Evolutionary conservation across 2,113 vertebrate species (phyloP), one percentile per base, ranked within the genome.

Genomic region (Todiramphus chloris): DNA sequence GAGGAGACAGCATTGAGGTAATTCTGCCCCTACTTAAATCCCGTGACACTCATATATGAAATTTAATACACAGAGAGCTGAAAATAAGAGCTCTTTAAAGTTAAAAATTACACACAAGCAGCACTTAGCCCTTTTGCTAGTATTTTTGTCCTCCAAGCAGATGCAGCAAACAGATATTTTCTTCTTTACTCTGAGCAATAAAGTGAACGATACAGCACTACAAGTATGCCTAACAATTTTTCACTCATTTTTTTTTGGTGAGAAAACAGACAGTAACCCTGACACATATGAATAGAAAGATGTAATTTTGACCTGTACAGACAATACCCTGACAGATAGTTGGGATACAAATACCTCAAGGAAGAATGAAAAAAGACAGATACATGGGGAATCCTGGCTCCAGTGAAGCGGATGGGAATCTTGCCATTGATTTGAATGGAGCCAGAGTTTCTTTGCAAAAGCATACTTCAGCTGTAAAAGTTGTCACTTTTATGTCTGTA

Each of bases 21-120:
- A 96, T 94, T 97, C 93, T 97, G 91, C 78, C 67, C 51, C 75
- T 91, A 37, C 90, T 85, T 88, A 96, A 96, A 96, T 96, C 96
- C 94, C 84, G 2, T 63, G 95, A 93, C 87, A 91, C 93, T 51
- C 59, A 62, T 94, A 95, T 90, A 58, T 1, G 78, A 97, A 96
- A 97, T 41, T 76, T 73, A 92, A 91, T 92, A 95, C 74, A 55
- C 5, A 5, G 50, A 66, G 48, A 82, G 31, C 43, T 89, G 80
- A 94, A 95, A 91, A 79, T 87, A 89, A 75, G 94, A 87, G 73
- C n/a, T 91, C 83, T 92, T 93, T 93, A 93, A 94, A 88, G 30
- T 87, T 89, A 68, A 62, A 37, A 89, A 81, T 82, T 72, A 43
- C 69, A 94, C 53, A 94, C 39, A 92, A 83, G 51, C 73, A 92